Base-by-base conservation (phyloP, 2,888 invertebrate genomes). In the Agriotes lineatus region DNA sequence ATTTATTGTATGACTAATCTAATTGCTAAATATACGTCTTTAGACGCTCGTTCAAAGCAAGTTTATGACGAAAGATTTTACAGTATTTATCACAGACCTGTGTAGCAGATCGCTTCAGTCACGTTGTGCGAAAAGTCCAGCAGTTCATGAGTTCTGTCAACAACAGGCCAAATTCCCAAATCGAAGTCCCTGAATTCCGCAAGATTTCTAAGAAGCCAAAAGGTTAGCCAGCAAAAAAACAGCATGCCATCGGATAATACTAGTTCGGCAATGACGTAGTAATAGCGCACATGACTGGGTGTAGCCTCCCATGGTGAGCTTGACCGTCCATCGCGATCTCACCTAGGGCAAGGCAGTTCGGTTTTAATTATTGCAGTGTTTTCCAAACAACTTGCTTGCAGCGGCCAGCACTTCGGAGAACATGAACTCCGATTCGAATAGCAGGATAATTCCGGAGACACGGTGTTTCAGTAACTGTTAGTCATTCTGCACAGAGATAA, bases 261-360 rank as follows among this genome's bases (percentile, higher is more conserved):
- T 22, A 48, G 22, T 25, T 16, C 52, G 50, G 33, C 10, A 48
- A 22, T 48, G 52, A 35, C 39, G 48, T 48, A 10, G 1, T 44
- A 5, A 30, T 10, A n/a, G 18, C 48, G 60, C 60, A 60, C 45
- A 48, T 45, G 60, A 60, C 37, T 16, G 33, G 12, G 18, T 22
- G 33, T 33, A 48, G 35, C 16, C n/a, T 48, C 48, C 33, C 16
- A 52, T 16, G 19, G 30, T 52, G 48, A 20, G 22, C 48, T 48
- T 48, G 20, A 22, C 59, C 25, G 44, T 18, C 25, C 30, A 16
- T n/a, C 59, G 57, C 44, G 48, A 18, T 60, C 60, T 37, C 48
- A 35, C 48, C 60, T 60, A 22, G 48, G 50, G 60, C 60, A 52
- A 52, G 52, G 52, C 33, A 52, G 14, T 7, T 52, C 16, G 10